A percentile compares a stretch with the other conserved stretches of the same genome.
Conservation (phyloP, 2,888 invertebrate species). For the Protophormia terraenovae region DNA sequence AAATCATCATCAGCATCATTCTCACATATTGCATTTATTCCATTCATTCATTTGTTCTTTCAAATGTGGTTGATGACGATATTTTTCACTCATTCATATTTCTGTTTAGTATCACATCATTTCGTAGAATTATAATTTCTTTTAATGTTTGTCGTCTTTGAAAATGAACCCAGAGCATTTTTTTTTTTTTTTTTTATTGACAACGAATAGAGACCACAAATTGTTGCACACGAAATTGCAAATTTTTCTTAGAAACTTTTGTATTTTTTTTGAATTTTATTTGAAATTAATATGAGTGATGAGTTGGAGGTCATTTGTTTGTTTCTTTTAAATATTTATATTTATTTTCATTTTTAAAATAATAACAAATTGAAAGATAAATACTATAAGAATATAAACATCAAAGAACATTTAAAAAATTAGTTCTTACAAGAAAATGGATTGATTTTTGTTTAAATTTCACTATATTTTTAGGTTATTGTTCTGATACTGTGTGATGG, state of each 20-base stretch:
- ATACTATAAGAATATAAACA: background rate
- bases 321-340: background rate
- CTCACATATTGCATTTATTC: slow-evolving; percentile 14
- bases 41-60: slow-evolving; percentile 18
- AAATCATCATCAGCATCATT: background rate
- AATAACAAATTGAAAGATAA: background rate
- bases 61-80: slow-evolving; percentile 3
- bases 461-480: too few species aligned
- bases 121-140: slow-evolving; percentile 70
- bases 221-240: slow-evolving; percentile 48
- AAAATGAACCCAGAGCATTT: background rate
- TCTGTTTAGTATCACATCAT: slow-evolving; percentile 46
- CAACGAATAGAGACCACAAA: slow-evolving; percentile 42
- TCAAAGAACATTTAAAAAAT: background rate
- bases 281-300: slow-evolving; percentile 21
- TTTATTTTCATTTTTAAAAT: background rate
- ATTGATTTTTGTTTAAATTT: too few species aligned
- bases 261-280: background rate
- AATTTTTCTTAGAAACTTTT: slow-evolving; percentile 57
- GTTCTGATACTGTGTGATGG: too few species aligned
- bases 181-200: too few species aligned
- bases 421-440: background rate
- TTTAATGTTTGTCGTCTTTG: slow-evolving; percentile 63
- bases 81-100: slow-evolving; percentile 10
- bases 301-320: background rate